Percentiles rank a stretch among this genome's conserved stretches.
These are phyloP conservation scores for Cryptoblepharus egeriae DNA, from an alignment of 2,797 vertebrate species.

Conservation along the genomic window DNA sequence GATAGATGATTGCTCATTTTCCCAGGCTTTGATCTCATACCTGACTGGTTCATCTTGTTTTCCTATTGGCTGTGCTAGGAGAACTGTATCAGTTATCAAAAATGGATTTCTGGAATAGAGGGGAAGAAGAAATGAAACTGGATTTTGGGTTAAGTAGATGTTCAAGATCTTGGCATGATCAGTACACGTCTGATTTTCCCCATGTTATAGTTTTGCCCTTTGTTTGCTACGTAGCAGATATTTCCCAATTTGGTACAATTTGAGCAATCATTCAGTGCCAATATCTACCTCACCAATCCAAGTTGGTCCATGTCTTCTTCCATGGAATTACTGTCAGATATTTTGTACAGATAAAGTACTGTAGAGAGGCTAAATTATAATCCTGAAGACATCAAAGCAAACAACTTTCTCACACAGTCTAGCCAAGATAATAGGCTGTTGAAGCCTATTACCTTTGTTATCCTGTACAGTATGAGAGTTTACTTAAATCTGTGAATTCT, in stretches of 20 bases:
- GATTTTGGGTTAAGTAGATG: neutral
- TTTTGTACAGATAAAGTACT: neutral
- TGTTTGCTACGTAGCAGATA: neutral
- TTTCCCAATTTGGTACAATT: neutral
- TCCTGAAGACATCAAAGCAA: neutral
- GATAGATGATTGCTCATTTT: neutral
- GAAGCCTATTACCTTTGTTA: no score
- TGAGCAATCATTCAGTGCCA: neutral
- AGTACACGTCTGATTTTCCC: neutral
- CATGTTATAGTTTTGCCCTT: neutral
- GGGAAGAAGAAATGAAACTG: neutral
- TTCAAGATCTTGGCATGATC: neutral
- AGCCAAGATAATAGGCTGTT: neutral
- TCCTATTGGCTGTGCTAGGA: neutral
- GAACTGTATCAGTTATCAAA: neutral
- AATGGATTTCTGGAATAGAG: neutral
- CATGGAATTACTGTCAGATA: neutral
- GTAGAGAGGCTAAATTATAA: neutral
- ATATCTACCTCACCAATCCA: constrained; percentile 16
- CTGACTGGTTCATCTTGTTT: neutral
- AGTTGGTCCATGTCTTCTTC: neutral
- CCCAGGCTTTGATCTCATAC: no score
- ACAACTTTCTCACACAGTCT: neutral
- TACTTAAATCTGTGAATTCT: neutral
- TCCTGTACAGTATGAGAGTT: neutral